Conservation (phyloP, 2,797 vertebrate species). For the Pachyuromys duprasi region DNA sequence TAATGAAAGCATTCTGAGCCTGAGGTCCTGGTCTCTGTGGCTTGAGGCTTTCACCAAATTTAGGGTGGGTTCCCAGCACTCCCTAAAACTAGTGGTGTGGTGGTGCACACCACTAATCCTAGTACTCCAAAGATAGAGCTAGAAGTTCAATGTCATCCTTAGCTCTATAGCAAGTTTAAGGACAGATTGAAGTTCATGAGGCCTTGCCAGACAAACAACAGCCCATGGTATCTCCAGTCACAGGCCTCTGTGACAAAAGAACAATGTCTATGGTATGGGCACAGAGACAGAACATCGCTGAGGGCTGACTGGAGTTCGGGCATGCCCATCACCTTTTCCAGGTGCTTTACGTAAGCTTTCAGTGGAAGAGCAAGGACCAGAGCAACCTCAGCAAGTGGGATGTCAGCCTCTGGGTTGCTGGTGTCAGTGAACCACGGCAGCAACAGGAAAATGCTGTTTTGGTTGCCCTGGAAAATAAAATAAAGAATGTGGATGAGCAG, state of each 20-base stretch:
- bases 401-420: neutral
- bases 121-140: neutral
- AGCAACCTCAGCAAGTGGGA: neutral
- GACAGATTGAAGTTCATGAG: neutral
- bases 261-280: neutral
- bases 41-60: neutral
- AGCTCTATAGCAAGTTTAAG: neutral
- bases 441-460: neutral
- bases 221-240: neutral
- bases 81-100: neutral
- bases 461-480: neutral
- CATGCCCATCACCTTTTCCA: neutral
- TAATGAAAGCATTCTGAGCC: neutral
- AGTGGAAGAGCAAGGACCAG: neutral
- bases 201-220: neutral
- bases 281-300: neutral
- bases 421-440: neutral
- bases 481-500: neutral
- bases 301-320: neutral
- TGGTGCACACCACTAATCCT: neutral
- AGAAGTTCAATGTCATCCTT: neutral
- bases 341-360: neutral
- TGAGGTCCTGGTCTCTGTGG: no score
- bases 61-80: neutral
- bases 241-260: conserved; percentile 5